Evolutionary conservation across 2,113 vertebrate species (phyloP).

Genomic region (Toxotes chatareus): DNA sequence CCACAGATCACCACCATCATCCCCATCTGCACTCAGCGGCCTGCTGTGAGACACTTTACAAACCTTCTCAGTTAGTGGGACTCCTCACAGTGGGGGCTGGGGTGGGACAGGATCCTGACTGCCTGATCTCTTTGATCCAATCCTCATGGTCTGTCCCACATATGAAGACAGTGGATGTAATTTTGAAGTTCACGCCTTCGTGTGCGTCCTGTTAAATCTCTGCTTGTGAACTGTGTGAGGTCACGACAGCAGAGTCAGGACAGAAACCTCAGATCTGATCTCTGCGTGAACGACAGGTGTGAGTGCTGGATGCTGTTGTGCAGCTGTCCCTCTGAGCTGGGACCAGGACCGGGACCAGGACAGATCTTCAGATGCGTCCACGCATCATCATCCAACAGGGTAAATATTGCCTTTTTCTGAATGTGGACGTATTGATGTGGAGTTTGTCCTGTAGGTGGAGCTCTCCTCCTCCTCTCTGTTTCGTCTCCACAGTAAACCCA

Average conservation of each 20-base stretch:
- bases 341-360: not conserved
- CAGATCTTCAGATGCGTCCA: not conserved
- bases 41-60: not conserved
- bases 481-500: not conserved
- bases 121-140: not conserved
- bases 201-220: too few species aligned
- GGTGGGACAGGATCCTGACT: too few species aligned
- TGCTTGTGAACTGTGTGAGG: too few species aligned
- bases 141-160: not conserved
- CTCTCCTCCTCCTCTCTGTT: slow-evolving; percentile 87
- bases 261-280: too few species aligned
- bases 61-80: not conserved
- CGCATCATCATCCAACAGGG: too few species aligned
- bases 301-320: too few species aligned
- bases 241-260: too few species aligned
- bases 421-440: not conserved
- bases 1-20: not conserved
- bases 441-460: slow-evolving; percentile 90
- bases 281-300: too few species aligned
- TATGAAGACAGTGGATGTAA: too few species aligned
- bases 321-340: too few species aligned
- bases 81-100: not conserved
- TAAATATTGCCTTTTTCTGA: not conserved
- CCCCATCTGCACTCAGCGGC: not conserved
- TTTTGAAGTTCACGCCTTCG: too few species aligned